Evolutionary conservation across 2,888 invertebrate genomes (phyloP).

Genomic region (Mythimna impura): DNA sequence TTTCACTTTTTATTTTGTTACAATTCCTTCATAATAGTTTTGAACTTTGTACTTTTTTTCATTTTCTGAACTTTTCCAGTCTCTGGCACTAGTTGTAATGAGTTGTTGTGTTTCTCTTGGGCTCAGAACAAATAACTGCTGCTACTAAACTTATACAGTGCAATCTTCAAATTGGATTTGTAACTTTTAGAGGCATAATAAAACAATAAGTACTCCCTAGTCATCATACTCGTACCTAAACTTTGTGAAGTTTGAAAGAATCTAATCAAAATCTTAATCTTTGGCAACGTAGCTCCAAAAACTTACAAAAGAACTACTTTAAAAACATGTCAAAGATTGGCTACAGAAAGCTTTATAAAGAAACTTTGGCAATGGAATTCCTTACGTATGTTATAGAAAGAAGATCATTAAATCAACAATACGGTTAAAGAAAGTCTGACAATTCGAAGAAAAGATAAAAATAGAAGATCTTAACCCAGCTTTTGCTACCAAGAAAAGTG

Average conservation of each 20-base stretch:
- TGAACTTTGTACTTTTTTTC: slow-evolving; percentile 32
- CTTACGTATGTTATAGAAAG: slow-evolving; percentile 16
- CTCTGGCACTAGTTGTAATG: slow-evolving; percentile 45
- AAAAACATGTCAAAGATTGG: slow-evolving; percentile 10
- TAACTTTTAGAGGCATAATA: slow-evolving; percentile 24
- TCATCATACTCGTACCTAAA: background rate
- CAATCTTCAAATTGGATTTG: slow-evolving; percentile 44
- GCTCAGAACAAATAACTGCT: slow-evolving; percentile 45
- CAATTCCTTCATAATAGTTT: slow-evolving; percentile 36
- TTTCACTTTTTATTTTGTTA: slow-evolving; percentile 27
- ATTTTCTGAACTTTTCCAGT: slow-evolving; percentile 33
- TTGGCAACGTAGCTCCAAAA: background rate
- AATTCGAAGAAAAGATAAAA: slow-evolving; percentile 13
- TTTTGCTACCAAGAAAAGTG: slow-evolving; percentile 35
- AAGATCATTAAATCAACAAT: slow-evolving; percentile 24
- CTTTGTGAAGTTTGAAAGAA: slow-evolving; percentile 3
- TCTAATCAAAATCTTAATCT: slow-evolving; percentile 3
- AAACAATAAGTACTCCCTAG: slow-evolving; percentile 16
- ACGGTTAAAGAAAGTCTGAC: background rate
- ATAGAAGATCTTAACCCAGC: slow-evolving; percentile 1
- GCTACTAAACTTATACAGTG: slow-evolving; percentile 29
- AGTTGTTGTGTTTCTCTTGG: slow-evolving; percentile 53
- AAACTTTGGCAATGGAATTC: slow-evolving; percentile 1
- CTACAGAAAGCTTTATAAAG: background rate
- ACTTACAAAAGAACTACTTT: slow-evolving; percentile 9